A percentile compares a stretch with the other conserved stretches of the same genome.
Conservation (phyloP, 2,113 vertebrate genomes). For the Onychostoma macrolepis region DNA sequence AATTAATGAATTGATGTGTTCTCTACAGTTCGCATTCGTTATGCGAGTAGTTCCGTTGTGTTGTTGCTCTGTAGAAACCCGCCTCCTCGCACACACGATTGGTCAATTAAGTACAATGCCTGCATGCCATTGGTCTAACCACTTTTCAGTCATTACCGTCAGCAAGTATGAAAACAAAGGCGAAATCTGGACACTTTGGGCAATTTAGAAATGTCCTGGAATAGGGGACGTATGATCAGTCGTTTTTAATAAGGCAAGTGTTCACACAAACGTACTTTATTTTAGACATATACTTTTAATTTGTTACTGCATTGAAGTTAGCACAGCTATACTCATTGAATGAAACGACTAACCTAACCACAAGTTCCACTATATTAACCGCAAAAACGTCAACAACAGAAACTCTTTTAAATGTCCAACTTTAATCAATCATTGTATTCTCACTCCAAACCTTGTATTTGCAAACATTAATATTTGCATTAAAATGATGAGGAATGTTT, state of each 20-base stretch:
- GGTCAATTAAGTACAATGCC: background rate
- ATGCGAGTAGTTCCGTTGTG: too few relatives aligned
- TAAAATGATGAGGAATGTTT: background rate
- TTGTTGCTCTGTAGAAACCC: background rate
- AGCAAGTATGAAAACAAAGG: background rate
- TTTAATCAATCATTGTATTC: background rate
- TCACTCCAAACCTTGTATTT: background rate
- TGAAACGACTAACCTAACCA: background rate
- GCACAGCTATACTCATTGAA: background rate
- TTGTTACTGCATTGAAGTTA: background rate
- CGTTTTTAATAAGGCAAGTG: background rate
- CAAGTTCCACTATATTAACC: background rate
- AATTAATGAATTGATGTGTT: too few relatives aligned
- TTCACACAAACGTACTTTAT: background rate
- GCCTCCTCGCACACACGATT: background rate
- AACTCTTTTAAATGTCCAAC: background rate
- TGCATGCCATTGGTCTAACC: background rate
- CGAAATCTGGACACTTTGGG: background rate
- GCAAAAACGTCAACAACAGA: background rate
- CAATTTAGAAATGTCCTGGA: too few relatives aligned
- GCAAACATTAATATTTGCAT: background rate
- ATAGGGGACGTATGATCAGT: too few relatives aligned
- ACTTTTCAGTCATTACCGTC: background rate
- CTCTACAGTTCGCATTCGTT: too few relatives aligned
- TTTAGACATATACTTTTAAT: background rate